These are phyloP conservation scores for Sesamia inferens DNA, from an alignment of 2,888 invertebrate species.

Conservation along the genomic window DNA sequence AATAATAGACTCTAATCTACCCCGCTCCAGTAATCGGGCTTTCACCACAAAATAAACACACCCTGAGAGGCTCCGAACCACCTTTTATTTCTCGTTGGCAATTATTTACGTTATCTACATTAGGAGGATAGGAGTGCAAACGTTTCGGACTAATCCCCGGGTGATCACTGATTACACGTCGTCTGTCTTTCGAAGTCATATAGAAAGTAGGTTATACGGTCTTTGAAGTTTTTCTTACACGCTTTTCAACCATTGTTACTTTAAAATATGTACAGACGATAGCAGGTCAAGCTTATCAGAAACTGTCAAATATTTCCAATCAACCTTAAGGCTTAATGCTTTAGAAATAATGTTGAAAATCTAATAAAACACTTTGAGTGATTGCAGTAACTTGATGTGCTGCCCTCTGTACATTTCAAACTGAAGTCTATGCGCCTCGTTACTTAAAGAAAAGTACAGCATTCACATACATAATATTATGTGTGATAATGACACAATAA, in stretches of 20 bases:
- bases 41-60: conserved; percentile 39
- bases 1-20: conserved; percentile 7
- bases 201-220: neutral
- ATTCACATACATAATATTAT: neutral
- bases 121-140: neutral
- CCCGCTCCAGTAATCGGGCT: conserved; percentile 10
- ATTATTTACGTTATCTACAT: conserved; percentile 34
- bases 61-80: conserved; percentile 10
- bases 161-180: conserved; percentile 39
- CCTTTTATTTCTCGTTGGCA: conserved; percentile 22
- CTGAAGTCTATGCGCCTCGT: too few species aligned
- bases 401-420: neutral
- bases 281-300: too few species aligned
- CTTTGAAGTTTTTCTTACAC: too few species aligned
- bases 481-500: neutral
- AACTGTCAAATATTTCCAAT: too few species aligned
- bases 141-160: conserved; percentile 15
- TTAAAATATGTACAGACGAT: neutral
- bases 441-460: neutral
- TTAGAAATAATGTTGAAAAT: too few species aligned
- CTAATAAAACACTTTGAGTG: too few species aligned
- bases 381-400: too few species aligned
- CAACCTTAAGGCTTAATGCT: too few species aligned
- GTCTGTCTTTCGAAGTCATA: conserved; percentile 1
- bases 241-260: neutral